A percentile compares a stretch with the other conserved stretches of the same genome.
These are phyloP conservation scores for Oxyura jamaicensis DNA, from an alignment of 2,113 vertebrate species.

Conservation along the genomic window DNA sequence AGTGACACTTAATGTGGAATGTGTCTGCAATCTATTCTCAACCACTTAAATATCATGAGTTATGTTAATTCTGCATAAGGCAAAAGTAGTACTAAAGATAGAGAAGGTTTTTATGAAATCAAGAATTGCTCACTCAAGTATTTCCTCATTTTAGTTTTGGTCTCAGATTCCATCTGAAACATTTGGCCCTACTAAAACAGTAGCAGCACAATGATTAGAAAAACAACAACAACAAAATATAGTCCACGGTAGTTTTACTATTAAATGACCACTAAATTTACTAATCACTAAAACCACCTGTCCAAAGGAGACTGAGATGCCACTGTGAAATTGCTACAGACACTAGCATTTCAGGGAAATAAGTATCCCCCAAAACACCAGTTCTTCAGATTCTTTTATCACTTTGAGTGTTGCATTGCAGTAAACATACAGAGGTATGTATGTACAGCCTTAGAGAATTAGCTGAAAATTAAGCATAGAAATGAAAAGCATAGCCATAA, in stretches of 20 bases:
- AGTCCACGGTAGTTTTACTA: not conserved
- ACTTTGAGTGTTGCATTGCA: not conserved
- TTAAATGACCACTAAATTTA: not conserved
- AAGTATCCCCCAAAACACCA: not conserved
- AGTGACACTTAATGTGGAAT: constrained; percentile 54
- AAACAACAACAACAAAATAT: not conserved
- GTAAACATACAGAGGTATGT: not conserved
- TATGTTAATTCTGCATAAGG: not conserved
- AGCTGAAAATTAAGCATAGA: not conserved
- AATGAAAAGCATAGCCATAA: not conserved
- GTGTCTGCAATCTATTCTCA: not conserved
- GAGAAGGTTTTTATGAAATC: not conserved
- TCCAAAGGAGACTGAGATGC: not conserved
- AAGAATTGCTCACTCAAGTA: not conserved
- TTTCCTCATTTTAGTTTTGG: not conserved
- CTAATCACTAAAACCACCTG: not conserved
- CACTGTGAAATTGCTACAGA: not conserved
- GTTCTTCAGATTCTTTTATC: not conserved
- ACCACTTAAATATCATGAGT: not conserved
- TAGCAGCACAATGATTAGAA: not conserved
- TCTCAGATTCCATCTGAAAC: not conserved
- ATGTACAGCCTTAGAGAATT: not conserved
- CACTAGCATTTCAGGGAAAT: not conserved
- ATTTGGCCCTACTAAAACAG: not conserved
- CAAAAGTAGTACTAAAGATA: not conserved